These are phyloP conservation scores for Lasioglossum villosulum DNA, from an alignment of 2,888 invertebrate genomes.

Conservation along the genomic window DNA sequence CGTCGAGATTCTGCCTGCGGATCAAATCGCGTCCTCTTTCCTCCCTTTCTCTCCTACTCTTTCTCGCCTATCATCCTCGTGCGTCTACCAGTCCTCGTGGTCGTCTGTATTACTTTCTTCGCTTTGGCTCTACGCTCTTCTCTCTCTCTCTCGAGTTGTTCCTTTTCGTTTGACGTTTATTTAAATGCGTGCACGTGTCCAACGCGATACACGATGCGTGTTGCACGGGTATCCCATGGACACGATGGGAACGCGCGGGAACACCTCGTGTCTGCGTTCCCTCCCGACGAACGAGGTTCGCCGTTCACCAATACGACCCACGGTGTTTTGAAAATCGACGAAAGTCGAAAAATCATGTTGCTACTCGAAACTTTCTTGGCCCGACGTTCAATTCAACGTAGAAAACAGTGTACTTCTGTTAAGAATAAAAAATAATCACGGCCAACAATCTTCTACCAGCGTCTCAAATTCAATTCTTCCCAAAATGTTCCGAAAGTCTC, in stretches of 20 bases:
- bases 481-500: too few species aligned
- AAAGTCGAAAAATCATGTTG: too few species aligned
- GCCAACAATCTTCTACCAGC: too few species aligned
- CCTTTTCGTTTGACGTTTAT: conserved; percentile 36
- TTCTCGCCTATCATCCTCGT: neutral
- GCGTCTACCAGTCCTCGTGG: neutral
- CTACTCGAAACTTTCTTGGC: too few species aligned
- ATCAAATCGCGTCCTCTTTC: conserved; percentile 41
- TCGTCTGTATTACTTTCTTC: neutral
- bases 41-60: conserved; percentile 7
- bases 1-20: conserved; percentile 54
- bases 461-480: too few species aligned
- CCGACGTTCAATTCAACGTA: too few species aligned
- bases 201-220: conserved; percentile 21
- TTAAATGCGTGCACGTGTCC: conserved; percentile 55
- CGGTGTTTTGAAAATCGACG: too few species aligned
- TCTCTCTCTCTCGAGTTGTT: neutral
- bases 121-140: neutral
- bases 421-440: too few species aligned
- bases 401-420: too few species aligned
- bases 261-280: conserved; percentile 9
- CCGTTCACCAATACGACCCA: too few species aligned
- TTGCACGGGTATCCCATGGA: conserved; percentile 11
- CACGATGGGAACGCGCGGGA: conserved; percentile 22
- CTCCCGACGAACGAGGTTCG: too few species aligned